Conservation (phyloP, 2,888 invertebrate species). For the Schizotus pectinicornis region DNA sequence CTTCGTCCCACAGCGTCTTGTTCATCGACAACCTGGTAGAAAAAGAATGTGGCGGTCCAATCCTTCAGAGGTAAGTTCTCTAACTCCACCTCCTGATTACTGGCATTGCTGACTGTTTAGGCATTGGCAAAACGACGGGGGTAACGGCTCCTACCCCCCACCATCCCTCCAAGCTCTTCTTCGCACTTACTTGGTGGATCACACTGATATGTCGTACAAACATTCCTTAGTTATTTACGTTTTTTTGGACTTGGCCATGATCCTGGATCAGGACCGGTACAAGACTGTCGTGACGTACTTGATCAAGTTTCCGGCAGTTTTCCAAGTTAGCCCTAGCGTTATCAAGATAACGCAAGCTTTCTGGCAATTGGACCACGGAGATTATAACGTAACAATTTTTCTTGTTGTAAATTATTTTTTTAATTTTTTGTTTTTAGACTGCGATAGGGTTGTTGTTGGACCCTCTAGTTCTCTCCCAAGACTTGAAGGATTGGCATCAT, state of each 20-base stretch:
- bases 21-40: conserved; percentile 75
- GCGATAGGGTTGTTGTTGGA: conserved; percentile 71
- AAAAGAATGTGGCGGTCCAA: conserved; percentile 65
- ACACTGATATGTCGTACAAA: conserved; percentile 71
- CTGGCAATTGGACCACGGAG: conserved; percentile 88
- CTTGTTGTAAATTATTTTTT: too few relatives aligned
- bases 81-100: background rate
- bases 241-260: conserved; percentile 79
- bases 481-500: conserved; percentile 77
- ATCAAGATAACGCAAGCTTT: conserved; percentile 84
- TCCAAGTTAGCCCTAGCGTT: conserved; percentile 74
- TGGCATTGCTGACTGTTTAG: conserved; percentile 41
- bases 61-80: conserved; percentile 58
- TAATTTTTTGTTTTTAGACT: conserved; percentile 58
- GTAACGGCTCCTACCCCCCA: conserved; percentile 79
- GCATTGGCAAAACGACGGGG: conserved; percentile 72
- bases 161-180: conserved; percentile 80
- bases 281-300: conserved; percentile 72
- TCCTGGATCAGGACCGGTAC: conserved; percentile 66
- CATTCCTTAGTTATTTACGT: conserved; percentile 82
- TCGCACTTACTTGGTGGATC: conserved; percentile 74
- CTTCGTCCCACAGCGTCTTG: conserved; percentile 59
- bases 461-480: conserved; percentile 61
- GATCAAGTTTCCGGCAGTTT: conserved; percentile 81
- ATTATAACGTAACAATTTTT: conserved; percentile 75